Percentiles rank a stretch among this genome's conserved stretches.
Conservation (phyloP, 2,113 vertebrate species). For the Colistium nudipinnis region DNA sequence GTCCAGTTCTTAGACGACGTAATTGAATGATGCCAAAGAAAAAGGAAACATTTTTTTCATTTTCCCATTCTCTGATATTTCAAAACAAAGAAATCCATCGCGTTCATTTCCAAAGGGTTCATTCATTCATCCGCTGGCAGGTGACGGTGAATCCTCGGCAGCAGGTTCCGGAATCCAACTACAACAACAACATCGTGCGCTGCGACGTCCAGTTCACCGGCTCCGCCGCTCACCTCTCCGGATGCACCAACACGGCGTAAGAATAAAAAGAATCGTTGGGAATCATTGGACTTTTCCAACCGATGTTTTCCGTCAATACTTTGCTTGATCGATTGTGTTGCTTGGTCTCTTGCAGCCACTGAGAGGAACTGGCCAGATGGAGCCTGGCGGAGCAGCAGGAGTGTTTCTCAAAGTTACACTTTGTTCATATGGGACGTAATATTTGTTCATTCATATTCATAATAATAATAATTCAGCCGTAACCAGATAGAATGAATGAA, state of each 20-base stretch:
- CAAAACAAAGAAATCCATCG: too few species aligned
- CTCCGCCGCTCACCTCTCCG: constrained; percentile 75
- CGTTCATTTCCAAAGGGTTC: too few species aligned
- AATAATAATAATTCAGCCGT: not conserved
- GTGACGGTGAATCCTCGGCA: constrained; percentile 84
- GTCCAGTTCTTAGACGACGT: too few species aligned
- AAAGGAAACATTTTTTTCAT: too few species aligned
- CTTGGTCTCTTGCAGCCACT: constrained; percentile 42
- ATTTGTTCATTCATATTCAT: too few species aligned
- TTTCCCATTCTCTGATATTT: too few species aligned
- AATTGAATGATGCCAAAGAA: too few species aligned
- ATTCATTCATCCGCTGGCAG: constrained; percentile 39
- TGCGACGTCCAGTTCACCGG: constrained; percentile 86
- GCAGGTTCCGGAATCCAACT: constrained; percentile 84
- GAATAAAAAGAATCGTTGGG: too few species aligned
- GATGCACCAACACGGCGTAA: constrained; percentile 79
- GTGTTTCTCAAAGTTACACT: not conserved
- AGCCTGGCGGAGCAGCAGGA: not conserved
- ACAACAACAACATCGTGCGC: constrained; percentile 81
- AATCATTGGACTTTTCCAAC: too few species aligned
- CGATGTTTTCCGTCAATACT: too few species aligned
- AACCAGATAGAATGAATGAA: not conserved
- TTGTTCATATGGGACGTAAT: not conserved
- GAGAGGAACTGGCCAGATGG: not conserved
- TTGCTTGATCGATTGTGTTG: not conserved